Base-by-base conservation (phyloP, 2,888 invertebrate species). In the Lagria hirta region DNA sequence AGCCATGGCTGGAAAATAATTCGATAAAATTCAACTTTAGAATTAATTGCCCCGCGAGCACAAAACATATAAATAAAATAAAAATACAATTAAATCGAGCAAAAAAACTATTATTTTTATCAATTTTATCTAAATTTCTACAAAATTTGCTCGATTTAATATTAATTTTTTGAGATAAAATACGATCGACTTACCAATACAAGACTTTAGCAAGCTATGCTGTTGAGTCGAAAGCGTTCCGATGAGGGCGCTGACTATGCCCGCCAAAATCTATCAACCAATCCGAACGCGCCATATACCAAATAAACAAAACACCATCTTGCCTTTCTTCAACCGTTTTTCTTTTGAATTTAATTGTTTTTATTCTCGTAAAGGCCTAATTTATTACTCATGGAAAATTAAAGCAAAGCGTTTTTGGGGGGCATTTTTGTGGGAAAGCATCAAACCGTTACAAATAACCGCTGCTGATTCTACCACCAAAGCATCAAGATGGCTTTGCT, bases 91-190 rank as follows among this genome's bases (percentile, higher is more conserved):
- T 68, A 71, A 68, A 64, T 67, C 54, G 53, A 50, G 55, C 54
- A 50, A 60, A 70, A 70, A 71, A 69, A 68, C 66, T 69, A 67
- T 61, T 68, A 68, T 68, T 64, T 65, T 60, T 58, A 48, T 51
- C 51, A 54, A 54, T 55, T 58, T 64, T 61, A 57, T 48, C 51
- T 43, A 51, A 33, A 22, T 28, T 43, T 33, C 37, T 43, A 62
- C 54, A 63, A 69, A 71, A 70, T 62, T 71, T 58, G 48, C 47
- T 34, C 53, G 53, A 62, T 52, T 62, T 68, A 62, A 64, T 65
- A 70, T 66, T 63, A 70, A 71, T 61, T 68, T 57, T 58, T 60
- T 41, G 17, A 56, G 49, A 48, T 44, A 45, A 34, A 54, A 56
- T 55, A 60, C 58, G 52, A 60, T 60, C 61, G 57, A 63, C 64